Conservation (phyloP, 64 coral and sea anemone species). For the Orbicella faveolata region DNA sequence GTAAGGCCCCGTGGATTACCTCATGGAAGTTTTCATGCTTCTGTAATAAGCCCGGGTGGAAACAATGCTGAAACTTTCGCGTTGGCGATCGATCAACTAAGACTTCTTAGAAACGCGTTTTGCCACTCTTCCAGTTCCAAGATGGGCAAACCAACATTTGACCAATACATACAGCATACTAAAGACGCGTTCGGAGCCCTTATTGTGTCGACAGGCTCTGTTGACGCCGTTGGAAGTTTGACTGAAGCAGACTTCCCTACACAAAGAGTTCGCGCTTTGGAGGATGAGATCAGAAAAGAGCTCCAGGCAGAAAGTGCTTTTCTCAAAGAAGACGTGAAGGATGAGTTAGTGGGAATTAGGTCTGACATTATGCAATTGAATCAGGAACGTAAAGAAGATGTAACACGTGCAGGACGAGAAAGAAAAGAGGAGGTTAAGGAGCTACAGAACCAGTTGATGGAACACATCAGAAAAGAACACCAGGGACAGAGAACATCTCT, state of each 20-base stretch:
- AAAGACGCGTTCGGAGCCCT: not conserved
- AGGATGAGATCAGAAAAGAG: not conserved
- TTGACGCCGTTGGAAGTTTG: not conserved
- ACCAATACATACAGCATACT: not conserved
- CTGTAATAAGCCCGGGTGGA: not conserved
- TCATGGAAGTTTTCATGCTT: slow-evolving; percentile 12
- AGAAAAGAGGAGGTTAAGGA: too few relatives aligned
- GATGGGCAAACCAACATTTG: not conserved
- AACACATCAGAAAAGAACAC: not conserved
- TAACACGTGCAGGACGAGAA: too few relatives aligned
- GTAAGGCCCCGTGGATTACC: not conserved
- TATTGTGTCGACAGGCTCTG: not conserved
- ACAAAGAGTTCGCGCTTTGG: not conserved
- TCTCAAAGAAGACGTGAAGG: not conserved
- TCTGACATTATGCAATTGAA: not conserved
- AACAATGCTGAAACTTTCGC: slow-evolving; percentile 5
- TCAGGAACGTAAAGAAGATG: not conserved
- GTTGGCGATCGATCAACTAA: slow-evolving; percentile 8
- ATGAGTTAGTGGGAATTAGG: not conserved
- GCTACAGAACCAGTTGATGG: not conserved
- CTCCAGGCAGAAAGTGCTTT: not conserved
- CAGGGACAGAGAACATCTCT: not conserved
- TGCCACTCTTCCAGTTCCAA: not conserved
- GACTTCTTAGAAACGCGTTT: not conserved
- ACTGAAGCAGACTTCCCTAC: slow-evolving; percentile 14